phyloP scores from a whole-genome alignment of 2,113 vertebrate genomes.

The Bostrychus sinensis region DNA sequence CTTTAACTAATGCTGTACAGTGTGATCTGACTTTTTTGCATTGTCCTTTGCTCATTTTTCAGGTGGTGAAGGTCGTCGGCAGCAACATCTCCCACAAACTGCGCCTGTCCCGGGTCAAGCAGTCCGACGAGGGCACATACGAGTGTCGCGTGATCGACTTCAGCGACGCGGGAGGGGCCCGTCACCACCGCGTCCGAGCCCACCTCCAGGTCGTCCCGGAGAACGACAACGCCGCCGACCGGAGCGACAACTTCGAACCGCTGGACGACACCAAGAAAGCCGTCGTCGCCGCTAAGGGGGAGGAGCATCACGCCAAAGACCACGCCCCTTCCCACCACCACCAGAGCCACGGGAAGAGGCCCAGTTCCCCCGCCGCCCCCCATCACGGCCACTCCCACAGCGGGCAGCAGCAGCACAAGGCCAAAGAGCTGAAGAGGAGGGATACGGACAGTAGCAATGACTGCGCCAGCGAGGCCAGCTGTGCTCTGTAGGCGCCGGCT shows the following conservation, averaged over 20 bases:
- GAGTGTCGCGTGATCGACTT: constrained; percentile 96
- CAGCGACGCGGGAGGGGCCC: constrained; percentile 86
- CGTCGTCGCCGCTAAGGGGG: constrained; percentile 1
- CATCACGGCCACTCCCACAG: constrained; percentile 78
- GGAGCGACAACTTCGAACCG: constrained; percentile 57
- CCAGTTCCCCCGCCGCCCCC: constrained; percentile 32
- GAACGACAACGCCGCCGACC: not conserved
- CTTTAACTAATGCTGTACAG: too few species aligned
- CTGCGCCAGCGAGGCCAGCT: constrained; percentile 83
- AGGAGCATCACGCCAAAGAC: constrained; percentile 60
- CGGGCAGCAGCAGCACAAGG: constrained; percentile 77
- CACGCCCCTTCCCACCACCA: constrained; percentile 66
- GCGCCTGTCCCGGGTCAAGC: constrained; percentile 91
- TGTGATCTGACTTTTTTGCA: not conserved
- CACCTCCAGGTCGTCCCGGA: constrained; percentile 88
- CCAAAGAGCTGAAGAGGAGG: constrained; percentile 88
- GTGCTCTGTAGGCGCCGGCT: constrained; percentile 78
- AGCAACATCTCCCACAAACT: constrained; percentile 99
- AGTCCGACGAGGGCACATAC: constrained; percentile 91
- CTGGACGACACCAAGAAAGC: constrained; percentile 61
- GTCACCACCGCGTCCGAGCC: constrained; percentile 91
- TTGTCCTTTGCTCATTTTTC: constrained; percentile 12
- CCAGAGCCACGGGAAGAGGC: constrained; percentile 70
- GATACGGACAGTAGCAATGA: constrained; percentile 77
- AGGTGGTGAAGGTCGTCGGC: constrained; percentile 95